Conservation (phyloP, 2,888 invertebrate genomes). For the Drosophila recens region DNA sequence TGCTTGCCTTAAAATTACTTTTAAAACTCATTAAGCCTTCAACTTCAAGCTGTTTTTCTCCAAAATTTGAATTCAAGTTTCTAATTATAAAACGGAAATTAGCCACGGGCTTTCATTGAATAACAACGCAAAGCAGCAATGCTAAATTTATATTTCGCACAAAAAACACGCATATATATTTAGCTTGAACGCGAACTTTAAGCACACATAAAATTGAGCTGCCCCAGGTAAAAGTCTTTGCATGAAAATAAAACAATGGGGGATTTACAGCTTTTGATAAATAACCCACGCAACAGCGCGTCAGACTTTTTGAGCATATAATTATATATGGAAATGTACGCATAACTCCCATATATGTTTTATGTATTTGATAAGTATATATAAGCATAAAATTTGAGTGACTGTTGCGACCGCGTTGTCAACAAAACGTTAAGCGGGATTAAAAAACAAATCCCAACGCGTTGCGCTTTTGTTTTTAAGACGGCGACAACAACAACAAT, state of each 20-base stretch:
- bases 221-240: constrained; percentile 4
- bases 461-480: constrained; percentile 60
- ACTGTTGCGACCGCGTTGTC: constrained; percentile 59
- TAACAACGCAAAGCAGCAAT: neutral
- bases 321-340: neutral
- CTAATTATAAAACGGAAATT: constrained; percentile 22
- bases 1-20: neutral
- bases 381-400: constrained; percentile 3
- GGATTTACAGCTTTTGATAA: constrained; percentile 36
- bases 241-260: constrained; percentile 4
- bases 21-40: neutral
- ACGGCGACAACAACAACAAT: constrained; percentile 30
- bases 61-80: neutral
- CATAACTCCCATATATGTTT: neutral
- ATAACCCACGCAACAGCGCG: constrained; percentile 13
- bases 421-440: constrained; percentile 76
- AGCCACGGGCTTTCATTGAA: constrained; percentile 8
- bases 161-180: neutral
- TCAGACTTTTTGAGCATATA: neutral
- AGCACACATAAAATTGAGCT: constrained; percentile 3
- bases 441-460: constrained; percentile 48
- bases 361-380: constrained; percentile 13
- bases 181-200: constrained; percentile 1
- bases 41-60: neutral
- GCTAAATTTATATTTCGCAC: constrained; percentile 2